Base-by-base conservation (phyloP, 1,140 invertebrate species). In the Lepidurus arcticus region DNA sequence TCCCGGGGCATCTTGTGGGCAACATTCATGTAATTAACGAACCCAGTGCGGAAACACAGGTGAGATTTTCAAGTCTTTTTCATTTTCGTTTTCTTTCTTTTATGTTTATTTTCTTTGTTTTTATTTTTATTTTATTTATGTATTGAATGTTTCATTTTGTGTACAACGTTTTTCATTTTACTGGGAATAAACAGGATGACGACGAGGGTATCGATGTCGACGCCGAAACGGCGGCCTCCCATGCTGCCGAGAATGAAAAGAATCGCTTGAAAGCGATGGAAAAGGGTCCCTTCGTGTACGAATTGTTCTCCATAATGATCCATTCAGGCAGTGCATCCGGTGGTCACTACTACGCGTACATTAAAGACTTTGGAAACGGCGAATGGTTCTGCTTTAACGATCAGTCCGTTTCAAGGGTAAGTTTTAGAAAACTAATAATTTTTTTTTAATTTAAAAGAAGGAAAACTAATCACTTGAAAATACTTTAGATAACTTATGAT, bases 261-360 rank as follows among this genome's bases (percentile, higher is more conserved):
- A 86, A 89, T 83, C 81, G 84, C 80, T 83, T 83, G 75, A 82
- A 84, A 65, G 81, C 82, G 44, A 82, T 84, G 82, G 82, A 83
- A 42, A 78, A 86, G 83, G 93, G 93, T 16, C 92, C 91, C 1
- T 93, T 93, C 83, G 84, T 91, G 11, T 97, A 97, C 85, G 93
- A 97, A 84, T 85, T 97, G 16, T 97, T 95, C 84, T 94, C 93
- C 11, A 94, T 97, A 47, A 95, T 97, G 93, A 93, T 97, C 76
- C 95, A 97, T 85, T 94, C 93, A 44, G 95, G 95, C 8, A 94
- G 92, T 86, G 94, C 94, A 0, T 92, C 92, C 73, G 94, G 94
- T 43, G 95, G 95, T 1, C 95, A 97, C 86, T 97, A 97, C 85
- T 97, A 95, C 85, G 94, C 94, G 24, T 96, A 96, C 81, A 95